Evolutionary conservation across 2,888 invertebrate genomes (phyloP).

Genomic region (Cheiracanthium punctorium): DNA sequence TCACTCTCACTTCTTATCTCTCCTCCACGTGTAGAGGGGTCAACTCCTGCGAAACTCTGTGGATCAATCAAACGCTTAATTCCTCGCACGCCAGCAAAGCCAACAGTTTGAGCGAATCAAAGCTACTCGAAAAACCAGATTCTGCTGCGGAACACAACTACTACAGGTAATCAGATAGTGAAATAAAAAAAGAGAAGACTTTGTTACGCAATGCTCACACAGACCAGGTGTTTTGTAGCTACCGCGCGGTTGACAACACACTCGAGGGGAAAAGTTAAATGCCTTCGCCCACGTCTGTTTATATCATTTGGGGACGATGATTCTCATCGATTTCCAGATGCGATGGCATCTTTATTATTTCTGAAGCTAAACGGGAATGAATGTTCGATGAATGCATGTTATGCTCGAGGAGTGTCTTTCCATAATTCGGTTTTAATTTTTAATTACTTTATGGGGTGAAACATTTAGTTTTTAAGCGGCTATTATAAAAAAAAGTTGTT

Average conservation of each 20-base stretch:
- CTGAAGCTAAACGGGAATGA: too few relatives aligned
- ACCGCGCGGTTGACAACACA: not conserved
- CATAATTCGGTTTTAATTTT: too few relatives aligned
- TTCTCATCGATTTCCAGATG: too few relatives aligned
- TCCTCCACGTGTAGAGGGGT: constrained; percentile 57
- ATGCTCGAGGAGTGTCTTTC: too few relatives aligned
- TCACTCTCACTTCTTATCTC: too few relatives aligned
- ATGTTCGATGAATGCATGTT: too few relatives aligned
- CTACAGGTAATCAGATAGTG: constrained; percentile 65
- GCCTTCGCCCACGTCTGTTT: not conserved
- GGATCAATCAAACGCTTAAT: constrained; percentile 84
- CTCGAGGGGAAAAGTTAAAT: not conserved
- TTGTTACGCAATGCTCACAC: not conserved
- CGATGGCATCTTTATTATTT: too few relatives aligned
- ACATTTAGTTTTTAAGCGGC: too few relatives aligned
- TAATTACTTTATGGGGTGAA: too few relatives aligned
- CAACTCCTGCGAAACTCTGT: constrained; percentile 77
- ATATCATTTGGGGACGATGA: not conserved
- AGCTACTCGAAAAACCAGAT: constrained; percentile 78
- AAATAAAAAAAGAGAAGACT: not conserved
- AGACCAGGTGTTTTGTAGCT: not conserved
- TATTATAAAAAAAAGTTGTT: too few relatives aligned
- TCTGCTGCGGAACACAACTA: constrained; percentile 71
- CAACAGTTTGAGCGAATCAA: constrained; percentile 79
- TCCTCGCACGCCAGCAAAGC: constrained; percentile 79